Conservation (phyloP, 2,888 invertebrate genomes). For the Steinernema scapterisci region DNA sequence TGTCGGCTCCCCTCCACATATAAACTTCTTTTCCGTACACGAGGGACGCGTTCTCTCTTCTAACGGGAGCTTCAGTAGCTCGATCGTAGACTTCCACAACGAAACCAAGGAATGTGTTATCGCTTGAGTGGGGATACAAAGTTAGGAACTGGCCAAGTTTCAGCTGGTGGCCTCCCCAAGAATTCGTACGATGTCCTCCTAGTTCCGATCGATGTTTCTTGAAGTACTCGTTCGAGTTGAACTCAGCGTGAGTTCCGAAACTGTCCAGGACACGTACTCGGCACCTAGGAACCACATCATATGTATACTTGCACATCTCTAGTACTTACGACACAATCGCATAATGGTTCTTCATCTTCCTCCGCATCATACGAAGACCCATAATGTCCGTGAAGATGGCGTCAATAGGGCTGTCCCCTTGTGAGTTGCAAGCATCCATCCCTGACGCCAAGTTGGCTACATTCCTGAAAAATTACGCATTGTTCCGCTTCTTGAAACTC, state of each 20-base stretch:
- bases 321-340: slow-evolving; percentile 34
- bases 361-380: slow-evolving; percentile 69
- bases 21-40: slow-evolving; percentile 71
- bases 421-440: slow-evolving; percentile 17
- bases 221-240: slow-evolving; percentile 68
- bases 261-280: slow-evolving; percentile 70
- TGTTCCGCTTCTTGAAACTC: neutral
- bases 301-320: too few species aligned
- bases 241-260: slow-evolving; percentile 71
- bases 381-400: slow-evolving; percentile 71
- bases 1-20: slow-evolving; percentile 69
- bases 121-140: slow-evolving; percentile 69
- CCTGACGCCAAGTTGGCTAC: slow-evolving; percentile 39
- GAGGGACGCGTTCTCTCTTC: slow-evolving; percentile 50
- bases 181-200: slow-evolving; percentile 62
- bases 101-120: slow-evolving; percentile 71
- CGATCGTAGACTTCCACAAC: slow-evolving; percentile 68
- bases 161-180: slow-evolving; percentile 71
- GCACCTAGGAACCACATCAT: slow-evolving; percentile 65
- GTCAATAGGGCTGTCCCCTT: slow-evolving; percentile 58
- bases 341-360: slow-evolving; percentile 44
- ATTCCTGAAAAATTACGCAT: slow-evolving; percentile 27
- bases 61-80: neutral
- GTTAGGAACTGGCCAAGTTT: slow-evolving; percentile 67
- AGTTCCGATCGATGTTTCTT: slow-evolving; percentile 58